Base-by-base conservation (phyloP, 2,113 vertebrate genomes). In the Dascyllus trimaculatus region DNA sequence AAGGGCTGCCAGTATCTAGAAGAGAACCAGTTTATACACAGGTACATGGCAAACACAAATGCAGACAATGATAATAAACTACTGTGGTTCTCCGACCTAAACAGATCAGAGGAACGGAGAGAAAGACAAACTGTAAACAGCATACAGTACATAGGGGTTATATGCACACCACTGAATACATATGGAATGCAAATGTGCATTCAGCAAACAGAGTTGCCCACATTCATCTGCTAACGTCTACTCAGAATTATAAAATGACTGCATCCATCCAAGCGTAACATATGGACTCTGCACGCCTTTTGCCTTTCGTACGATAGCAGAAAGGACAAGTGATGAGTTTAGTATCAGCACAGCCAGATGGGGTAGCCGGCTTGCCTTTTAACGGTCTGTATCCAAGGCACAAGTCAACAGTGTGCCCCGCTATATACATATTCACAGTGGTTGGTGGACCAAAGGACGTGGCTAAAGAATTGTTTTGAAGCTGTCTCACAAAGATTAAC, bases 11-110 rank as follows among this genome's bases (percentile, higher is more conserved):
- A 98, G 90, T 99, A 99, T 78, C 90, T 99, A 76, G 98, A 99
- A 89, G 98, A 99, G 86, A 99, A 99, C 88, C 98, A 99, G 84
- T 99, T 99, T 89, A 99, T 99, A 81, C 98, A 99, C 94, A 96
- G 98, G 98, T 99, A 78, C 43, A 0, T 22, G 5, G 62, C 52
- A 70, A 18, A 53, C 29, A 73, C 19, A 57, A 40, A 65, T 32
- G n/a, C 5, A 52, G 45, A 1, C 4, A 13, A 64, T 15, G 5
- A 40, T 18, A 11, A 64, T 46, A 21, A 45, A 13, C 46, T 11
- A n/a, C 51, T 7, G 49, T 56, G 53, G 48, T 19, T 26, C n/a
- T 32, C 26, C 22, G 13, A 38, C 62, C 46, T 48, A 24, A 75
- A 73, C 38, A 56, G 32, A 80, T 64, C 15, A 60, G 3, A 17